These are phyloP conservation scores for Sminthopsis crassicaudata DNA, from an alignment of 2,113 vertebrate genomes.

Conservation along the genomic window DNA sequence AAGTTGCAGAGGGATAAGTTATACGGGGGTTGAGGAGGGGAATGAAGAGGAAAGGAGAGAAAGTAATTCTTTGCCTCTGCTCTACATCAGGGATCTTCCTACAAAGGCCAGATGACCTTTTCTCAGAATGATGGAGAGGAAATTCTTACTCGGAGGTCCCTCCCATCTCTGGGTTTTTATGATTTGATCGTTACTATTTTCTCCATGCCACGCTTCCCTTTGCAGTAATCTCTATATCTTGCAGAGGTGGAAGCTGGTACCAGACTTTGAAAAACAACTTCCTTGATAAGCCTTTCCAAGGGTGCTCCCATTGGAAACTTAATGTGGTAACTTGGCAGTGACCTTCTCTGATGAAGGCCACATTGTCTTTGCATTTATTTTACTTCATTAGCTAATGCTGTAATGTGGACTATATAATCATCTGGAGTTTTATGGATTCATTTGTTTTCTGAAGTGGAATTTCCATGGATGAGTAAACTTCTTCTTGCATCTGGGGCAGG, in stretches of 20 bases:
- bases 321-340: constrained; percentile 30
- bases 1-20: neutral
- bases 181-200: neutral
- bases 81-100: neutral
- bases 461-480: constrained; percentile 65
- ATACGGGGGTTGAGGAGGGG: neutral
- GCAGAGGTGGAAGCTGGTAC: neutral
- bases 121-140: neutral
- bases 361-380: neutral
- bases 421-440: constrained; percentile 29
- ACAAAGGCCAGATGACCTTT: neutral
- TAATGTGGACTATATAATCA: neutral
- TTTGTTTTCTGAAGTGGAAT: constrained; percentile 70
- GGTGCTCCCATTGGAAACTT: neutral
- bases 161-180: neutral
- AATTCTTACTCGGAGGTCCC: neutral
- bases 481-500: constrained; percentile 42
- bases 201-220: neutral
- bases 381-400: constrained; percentile 2
- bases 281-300: neutral
- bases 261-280: neutral
- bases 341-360: constrained; percentile 47
- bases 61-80: neutral
- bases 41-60: neutral
- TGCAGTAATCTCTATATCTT: neutral